Percentiles rank a stretch among this genome's conserved stretches.
phyloP scores from a whole-genome alignment of 2,113 vertebrate genomes.

The Macrotis lagotis region DNA sequence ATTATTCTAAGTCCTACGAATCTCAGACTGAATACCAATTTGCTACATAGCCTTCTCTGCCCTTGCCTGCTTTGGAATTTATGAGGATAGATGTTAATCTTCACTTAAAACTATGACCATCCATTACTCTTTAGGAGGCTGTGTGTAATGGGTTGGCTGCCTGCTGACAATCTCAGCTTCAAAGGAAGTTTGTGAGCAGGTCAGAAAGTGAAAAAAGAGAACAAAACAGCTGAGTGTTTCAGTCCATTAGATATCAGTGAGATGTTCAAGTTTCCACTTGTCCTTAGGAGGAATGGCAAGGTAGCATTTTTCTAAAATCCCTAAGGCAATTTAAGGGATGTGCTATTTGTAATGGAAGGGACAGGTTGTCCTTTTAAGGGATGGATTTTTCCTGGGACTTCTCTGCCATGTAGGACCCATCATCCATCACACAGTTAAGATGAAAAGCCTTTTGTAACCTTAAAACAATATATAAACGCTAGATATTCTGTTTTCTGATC shows the following conservation, averaged over 20 bases:
- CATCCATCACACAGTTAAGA: neutral
- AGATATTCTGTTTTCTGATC: neutral
- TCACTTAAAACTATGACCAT: neutral
- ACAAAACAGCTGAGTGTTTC: neutral
- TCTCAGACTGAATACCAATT: neutral
- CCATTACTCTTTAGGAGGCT: neutral
- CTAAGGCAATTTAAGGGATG: neutral
- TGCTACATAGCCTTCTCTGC: neutral
- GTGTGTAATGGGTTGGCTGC: neutral
- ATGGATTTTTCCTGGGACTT: neutral
- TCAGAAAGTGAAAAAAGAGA: neutral
- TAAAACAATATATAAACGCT: neutral
- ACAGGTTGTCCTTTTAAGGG: neutral
- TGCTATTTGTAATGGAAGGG: neutral
- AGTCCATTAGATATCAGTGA: neutral
- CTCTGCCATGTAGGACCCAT: neutral
- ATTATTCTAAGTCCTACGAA: neutral
- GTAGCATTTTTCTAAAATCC: neutral
- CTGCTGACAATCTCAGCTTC: neutral
- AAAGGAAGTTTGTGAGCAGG: neutral
- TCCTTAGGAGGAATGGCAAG: neutral
- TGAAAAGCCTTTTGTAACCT: neutral
- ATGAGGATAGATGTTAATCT: neutral
- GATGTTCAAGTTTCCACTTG: neutral
- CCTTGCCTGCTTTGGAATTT: neutral